Evolutionary conservation across 2,113 vertebrate species (phyloP), one percentile per base, ranked within the genome.

Genomic region (Pterocles orientalis): DNA sequence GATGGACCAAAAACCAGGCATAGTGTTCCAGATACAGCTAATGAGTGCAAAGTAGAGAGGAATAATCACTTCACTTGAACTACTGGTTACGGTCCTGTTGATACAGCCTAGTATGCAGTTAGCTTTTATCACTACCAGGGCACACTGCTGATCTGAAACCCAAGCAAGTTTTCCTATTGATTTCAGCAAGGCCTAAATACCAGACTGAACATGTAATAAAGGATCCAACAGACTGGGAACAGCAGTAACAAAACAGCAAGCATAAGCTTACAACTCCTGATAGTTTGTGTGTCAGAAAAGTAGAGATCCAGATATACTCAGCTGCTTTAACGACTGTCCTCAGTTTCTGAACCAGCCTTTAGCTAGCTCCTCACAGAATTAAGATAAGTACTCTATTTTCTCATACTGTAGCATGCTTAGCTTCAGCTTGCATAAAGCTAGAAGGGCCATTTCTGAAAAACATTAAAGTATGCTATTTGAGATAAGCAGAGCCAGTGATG

Each of bases 81-180:
- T 68, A 66, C 87, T 82, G 48, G 33, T 71, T 76, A 8, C 7
- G 34, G 12, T 79, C 26, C 75, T 94, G 87, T 71, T 87, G 70
- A 92, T 94, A 72, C 45, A 95, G 90, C 90, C 61, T 51, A 60
- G 61, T 24, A 79, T 82, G 78, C 81, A 92, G 82, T 28, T 85
- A 87, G 84, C 75, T 90, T 94, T 93, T 85, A 71, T 51, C 61
- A 56, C 70, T 90, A 87, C 18, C 78, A 79, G 57, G 48, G 61
- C 78, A 89, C 81, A 61, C 16, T 45, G 78, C 78, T 88, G 90
- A 94, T 90, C 56, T 94, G 92, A 96, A 94, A 96, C 86, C 48
- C 80, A 84, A 94, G 80, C 86, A 86, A 84, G 60, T 94, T 94
- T 88, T 96, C 77, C 91, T 86, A 84, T 12, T 86, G 91, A 91